phyloP scores from a whole-genome alignment of 2,888 invertebrate species.

The Zootermopsis nevadensis region DNA sequence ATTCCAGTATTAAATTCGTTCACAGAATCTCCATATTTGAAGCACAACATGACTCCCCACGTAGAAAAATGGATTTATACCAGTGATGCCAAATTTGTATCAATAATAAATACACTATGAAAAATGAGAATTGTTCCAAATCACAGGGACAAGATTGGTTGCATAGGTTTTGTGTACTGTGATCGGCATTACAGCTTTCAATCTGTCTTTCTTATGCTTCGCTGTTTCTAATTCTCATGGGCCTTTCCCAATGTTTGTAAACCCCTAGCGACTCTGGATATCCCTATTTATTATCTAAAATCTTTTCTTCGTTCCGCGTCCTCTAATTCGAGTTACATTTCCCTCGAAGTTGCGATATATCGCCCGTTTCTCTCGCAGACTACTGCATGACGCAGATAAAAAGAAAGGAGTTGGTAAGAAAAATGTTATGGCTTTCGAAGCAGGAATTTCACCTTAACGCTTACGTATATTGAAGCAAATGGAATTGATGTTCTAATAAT shows the following conservation, averaged over 20 bases:
- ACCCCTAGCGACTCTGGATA: not conserved
- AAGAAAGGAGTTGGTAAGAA: not conserved
- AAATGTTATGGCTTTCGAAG: not conserved
- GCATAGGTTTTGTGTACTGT: no score
- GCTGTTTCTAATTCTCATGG: not conserved
- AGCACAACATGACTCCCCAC: no score
- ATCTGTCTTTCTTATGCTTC: not conserved
- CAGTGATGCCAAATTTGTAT: no score
- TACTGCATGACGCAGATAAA: not conserved
- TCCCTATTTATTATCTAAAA: not conserved
- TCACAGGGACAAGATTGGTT: no score
- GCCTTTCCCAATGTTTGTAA: not conserved
- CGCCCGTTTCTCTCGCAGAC: not conserved
- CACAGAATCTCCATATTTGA: no score
- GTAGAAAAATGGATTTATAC: no score
- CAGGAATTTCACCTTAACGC: not conserved
- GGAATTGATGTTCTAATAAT: no score
- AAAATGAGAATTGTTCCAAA: no score
- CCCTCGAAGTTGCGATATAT: not conserved
- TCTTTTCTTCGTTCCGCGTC: not conserved
- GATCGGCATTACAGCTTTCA: no score
- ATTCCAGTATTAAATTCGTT: no score
- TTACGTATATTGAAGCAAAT: no score
- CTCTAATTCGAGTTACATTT: not conserved
- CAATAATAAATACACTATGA: no score